Base-by-base conservation (phyloP, 2,888 invertebrate species). In the Nomada flava region DNA sequence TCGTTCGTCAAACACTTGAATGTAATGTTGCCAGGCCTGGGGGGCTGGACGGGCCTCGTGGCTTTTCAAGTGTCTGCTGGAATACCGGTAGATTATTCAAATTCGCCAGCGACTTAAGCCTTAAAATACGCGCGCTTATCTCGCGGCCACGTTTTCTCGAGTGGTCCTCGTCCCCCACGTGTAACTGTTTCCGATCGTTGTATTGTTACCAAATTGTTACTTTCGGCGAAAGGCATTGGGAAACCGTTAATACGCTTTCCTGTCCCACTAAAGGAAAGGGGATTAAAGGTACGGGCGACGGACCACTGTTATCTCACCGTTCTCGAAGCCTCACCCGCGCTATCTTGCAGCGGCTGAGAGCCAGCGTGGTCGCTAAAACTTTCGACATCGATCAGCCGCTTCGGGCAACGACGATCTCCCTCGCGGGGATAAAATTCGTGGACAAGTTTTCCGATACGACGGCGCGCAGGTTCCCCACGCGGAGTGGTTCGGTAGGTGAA, bases 1-100 rank as follows among this genome's bases (percentile, higher is more conserved):
- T 87, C 90, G 91, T 91, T 92, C 92, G 92, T 93, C 92, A 93
- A 93, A 92, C 93, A 92, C 93, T 93, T 90, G 92, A 92, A 91
- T 89, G 91, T 92, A 92, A 92, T 91, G 92, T 92, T 92, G 91
- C 92, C 91, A 91, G 91, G 85, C 90, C 88, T 87, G 57, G 67
- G 70, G 44, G 44, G 70, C 75, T 79, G 78, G 76, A 77, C 76
- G 87, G 85, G 86, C 82, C 87, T 87, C 88, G 89, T 89, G 90
- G 90, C 90, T 91, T 18, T 89, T 92, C 90, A 90, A 92, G 92
- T 91, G 92, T 84, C 91, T 88, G 88, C 90, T 89, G 87, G 90
- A 91, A 91, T 91, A 90, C 91, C 91, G 88, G 90, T 89, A 91
- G 93, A 93, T 93, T 93, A 93, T 93, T 93, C 93, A 93, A 92